Percentiles rank a stretch among this genome's conserved stretches.
Evolutionary conservation across 2,113 vertebrate species (phyloP).

Genomic region (Myotis brandtii): DNA sequence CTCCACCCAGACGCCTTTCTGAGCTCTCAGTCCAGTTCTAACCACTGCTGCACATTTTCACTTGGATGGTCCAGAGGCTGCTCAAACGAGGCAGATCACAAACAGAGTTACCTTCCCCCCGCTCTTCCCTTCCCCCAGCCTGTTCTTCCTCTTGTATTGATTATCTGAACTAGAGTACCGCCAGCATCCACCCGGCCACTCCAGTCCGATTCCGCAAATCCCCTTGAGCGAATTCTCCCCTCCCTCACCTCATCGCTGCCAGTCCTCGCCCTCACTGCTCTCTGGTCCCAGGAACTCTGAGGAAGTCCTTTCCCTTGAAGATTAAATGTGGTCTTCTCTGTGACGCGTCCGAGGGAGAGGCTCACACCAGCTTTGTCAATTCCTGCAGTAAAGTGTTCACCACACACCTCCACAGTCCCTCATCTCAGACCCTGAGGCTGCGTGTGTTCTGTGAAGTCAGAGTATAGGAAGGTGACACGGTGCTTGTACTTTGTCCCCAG

Average conservation of each 20-base stretch:
- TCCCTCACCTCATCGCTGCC: background rate
- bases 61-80: background rate
- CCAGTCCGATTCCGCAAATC: background rate
- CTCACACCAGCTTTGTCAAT: background rate
- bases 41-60: background rate
- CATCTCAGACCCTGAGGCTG: background rate
- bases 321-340: background rate
- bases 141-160: background rate
- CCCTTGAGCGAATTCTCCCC: background rate
- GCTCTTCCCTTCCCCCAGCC: background rate
- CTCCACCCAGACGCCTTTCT: background rate
- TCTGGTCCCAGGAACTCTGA: background rate
- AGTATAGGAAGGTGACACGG: accelerated
- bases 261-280: background rate
- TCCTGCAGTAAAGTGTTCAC: background rate
- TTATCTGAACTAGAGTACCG: background rate
- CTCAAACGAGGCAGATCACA: background rate
- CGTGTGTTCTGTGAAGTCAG: background rate
- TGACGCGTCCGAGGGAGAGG: background rate
- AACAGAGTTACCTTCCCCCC: background rate
- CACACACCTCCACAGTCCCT: background rate
- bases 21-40: background rate
- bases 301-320: background rate
- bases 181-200: background rate
- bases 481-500: background rate